phyloP scores from a whole-genome alignment of 2,888 invertebrate genomes.

The Branchipolynoe longqiensis region DNA sequence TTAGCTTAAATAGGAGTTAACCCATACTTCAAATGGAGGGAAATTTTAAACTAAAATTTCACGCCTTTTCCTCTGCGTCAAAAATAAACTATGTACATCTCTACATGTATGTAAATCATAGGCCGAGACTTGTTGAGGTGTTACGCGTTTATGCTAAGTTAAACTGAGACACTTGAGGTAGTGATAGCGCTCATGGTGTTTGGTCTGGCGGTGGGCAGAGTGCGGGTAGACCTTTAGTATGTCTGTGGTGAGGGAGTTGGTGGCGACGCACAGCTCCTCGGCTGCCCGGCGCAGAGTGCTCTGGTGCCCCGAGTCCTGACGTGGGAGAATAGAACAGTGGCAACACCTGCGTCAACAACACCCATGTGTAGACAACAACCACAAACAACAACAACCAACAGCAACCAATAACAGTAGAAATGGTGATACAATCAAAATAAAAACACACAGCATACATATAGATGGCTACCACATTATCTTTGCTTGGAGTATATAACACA shows the following conservation, averaged over 20 bases:
- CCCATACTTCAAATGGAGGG: background rate
- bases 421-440: too few relatives aligned
- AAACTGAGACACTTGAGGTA: background rate
- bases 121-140: background rate
- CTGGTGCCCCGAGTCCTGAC: conserved; percentile 91
- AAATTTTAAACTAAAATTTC: too few relatives aligned
- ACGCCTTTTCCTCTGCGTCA: too few relatives aligned
- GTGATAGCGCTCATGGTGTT: too few relatives aligned
- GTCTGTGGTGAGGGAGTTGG: conserved; percentile 92
- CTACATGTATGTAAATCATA: background rate
- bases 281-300: conserved; percentile 93
- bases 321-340: conserved; percentile 71
- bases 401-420: too few relatives aligned
- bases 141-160: background rate
- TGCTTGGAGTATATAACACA: too few relatives aligned
- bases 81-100: too few relatives aligned
- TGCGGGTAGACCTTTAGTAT: conserved; percentile 84
- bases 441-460: too few relatives aligned
- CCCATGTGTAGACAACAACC: background rate
- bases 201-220: too few relatives aligned
- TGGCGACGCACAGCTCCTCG: conserved; percentile 93
- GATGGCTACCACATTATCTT: too few relatives aligned
- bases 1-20: background rate
- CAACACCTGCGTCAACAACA: conserved; percentile 7
- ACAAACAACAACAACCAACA: too few relatives aligned